Evolutionary conservation across 2,888 invertebrate species (phyloP).

Genomic region (Nomada flava): DNA sequence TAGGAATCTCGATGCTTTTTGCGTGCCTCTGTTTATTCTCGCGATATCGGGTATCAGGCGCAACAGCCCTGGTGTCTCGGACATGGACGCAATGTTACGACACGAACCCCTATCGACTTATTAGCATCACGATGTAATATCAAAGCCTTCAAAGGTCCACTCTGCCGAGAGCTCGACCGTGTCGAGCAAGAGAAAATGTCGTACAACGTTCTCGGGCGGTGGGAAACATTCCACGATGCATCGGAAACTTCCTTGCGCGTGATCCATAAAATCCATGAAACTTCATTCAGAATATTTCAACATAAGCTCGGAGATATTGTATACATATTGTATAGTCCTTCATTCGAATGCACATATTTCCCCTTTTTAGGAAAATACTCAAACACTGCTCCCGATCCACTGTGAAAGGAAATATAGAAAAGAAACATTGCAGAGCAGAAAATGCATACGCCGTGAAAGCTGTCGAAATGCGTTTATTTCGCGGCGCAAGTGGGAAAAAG

Average conservation of each 20-base stretch:
- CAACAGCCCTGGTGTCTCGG: conserved; percentile 18
- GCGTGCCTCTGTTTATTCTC: conserved; percentile 18
- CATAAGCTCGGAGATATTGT: too few species aligned
- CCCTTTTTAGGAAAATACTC: too few species aligned
- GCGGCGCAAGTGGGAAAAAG: conserved; percentile 10
- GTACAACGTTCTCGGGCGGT: neutral
- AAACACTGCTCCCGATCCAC: too few species aligned
- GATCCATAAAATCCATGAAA: too few species aligned
- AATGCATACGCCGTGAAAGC: neutral
- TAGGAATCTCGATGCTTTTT: neutral
- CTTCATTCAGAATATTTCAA: too few species aligned
- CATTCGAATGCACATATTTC: too few species aligned
- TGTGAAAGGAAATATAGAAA: too few species aligned
- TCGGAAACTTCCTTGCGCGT: neutral
- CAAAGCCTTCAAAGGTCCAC: neutral
- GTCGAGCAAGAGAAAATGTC: neutral
- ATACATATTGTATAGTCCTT: too few species aligned
- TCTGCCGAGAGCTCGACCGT: neutral
- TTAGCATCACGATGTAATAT: conserved; percentile 4
- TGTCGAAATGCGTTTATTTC: neutral
- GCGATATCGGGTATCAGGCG: conserved; percentile 49
- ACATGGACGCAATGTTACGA: conserved; percentile 42
- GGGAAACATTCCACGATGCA: neutral
- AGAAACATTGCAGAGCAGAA: too few species aligned
- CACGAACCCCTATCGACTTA: conserved; percentile 8